phyloP scores from a whole-genome alignment of 2,797 vertebrate species.

The Thalassophryne amazonica region DNA sequence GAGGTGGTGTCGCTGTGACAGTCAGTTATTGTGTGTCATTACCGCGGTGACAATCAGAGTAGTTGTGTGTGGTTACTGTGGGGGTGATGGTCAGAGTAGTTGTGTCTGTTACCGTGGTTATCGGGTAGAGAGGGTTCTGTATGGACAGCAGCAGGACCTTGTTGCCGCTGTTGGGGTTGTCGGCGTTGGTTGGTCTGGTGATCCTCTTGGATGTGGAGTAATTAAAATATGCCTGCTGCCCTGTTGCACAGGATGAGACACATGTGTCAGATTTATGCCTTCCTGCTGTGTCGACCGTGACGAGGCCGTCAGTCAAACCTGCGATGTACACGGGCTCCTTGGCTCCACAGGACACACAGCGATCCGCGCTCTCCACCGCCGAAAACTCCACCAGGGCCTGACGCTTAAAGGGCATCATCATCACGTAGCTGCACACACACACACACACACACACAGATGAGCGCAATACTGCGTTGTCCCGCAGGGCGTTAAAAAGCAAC shows the following conservation, averaged over 20 bases:
- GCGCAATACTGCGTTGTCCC: no score
- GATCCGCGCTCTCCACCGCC: constrained; percentile 87
- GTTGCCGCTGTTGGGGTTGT: constrained; percentile 95
- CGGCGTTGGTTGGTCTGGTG: constrained; percentile 91
- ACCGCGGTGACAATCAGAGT: no score
- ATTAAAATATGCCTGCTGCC: constrained; percentile 96
- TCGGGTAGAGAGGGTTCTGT: constrained; percentile 97
- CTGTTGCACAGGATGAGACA: constrained; percentile 45
- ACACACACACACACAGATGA: not conserved
- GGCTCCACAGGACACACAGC: constrained; percentile 88
- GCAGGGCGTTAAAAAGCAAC: no score
- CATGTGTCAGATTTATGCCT: not conserved
- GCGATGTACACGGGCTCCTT: constrained; percentile 92
- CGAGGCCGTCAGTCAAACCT: constrained; percentile 31
- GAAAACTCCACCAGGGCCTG: constrained; percentile 97
- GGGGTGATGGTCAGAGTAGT: no score
- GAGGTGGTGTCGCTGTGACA: no score
- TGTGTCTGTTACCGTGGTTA: constrained; percentile 86
- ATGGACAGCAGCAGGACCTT: constrained; percentile 97
- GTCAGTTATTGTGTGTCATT: no score
- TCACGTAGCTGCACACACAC: constrained; percentile 86
- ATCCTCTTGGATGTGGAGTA: constrained; percentile 97
- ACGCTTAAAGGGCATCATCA: constrained; percentile 99
- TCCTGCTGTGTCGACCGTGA: not conserved
- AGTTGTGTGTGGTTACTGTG: constrained; percentile 80